A percentile compares a stretch with the other conserved stretches of the same genome.
Evolutionary conservation across 2,113 vertebrate genomes (phyloP).

Genomic region (Tympanuchus pallidicinctus): DNA sequence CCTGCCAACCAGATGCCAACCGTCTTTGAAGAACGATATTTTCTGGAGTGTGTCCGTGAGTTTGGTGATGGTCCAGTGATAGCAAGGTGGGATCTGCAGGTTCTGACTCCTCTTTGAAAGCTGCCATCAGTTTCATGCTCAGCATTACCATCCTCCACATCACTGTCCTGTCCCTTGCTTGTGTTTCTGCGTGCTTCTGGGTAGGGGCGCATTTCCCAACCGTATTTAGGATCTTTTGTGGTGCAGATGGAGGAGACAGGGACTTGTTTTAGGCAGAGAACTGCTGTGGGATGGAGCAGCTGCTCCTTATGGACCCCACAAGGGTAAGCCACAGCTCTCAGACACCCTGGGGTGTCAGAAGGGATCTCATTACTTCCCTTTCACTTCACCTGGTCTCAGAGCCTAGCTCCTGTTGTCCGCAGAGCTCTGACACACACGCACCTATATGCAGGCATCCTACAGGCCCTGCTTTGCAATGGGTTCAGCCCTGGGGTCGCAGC

Average conservation of each 20-base stretch:
- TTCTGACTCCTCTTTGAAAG: neutral
- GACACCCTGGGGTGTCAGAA: neutral
- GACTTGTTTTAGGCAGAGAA: rapidly evolving
- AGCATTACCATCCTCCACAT: neutral
- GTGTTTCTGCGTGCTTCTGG: rapidly evolving
- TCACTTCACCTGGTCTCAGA: neutral
- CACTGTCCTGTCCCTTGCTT: neutral
- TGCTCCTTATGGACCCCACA: rapidly evolving
- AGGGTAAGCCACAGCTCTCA: neutral
- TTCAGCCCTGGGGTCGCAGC: neutral
- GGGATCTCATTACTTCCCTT: neutral
- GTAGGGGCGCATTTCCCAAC: neutral
- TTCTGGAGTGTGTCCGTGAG: neutral
- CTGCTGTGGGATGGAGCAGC: neutral
- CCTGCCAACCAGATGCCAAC: neutral
- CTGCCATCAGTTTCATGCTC: neutral
- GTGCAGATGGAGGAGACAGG: neutral
- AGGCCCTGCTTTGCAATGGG: neutral
- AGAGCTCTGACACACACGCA: neutral
- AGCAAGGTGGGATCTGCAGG: neutral
- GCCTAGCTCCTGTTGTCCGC: neutral
- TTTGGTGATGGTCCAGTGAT: neutral
- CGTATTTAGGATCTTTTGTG: rapidly evolving
- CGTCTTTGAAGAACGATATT: neutral
- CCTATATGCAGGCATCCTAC: neutral